Conservation (phyloP, 2,113 vertebrate species). For the Nasalis larvatus region DNA sequence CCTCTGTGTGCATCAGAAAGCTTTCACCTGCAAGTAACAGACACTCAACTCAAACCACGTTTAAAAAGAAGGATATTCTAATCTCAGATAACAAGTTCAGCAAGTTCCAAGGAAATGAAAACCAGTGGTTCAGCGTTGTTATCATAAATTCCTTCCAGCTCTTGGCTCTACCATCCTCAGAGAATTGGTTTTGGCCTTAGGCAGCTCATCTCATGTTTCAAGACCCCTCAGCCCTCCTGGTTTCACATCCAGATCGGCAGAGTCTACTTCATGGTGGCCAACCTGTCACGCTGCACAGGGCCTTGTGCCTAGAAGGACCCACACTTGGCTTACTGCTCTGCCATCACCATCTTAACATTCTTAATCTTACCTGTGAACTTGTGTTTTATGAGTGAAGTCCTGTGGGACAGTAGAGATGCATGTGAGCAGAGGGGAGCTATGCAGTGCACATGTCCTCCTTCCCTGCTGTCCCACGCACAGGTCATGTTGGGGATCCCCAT, state of each 20-base stretch:
- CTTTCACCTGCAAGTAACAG: neutral
- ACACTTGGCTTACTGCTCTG: neutral
- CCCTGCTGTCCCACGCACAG: neutral
- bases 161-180: neutral
- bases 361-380: neutral
- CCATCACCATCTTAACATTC: neutral
- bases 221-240: neutral
- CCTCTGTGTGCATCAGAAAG: neutral
- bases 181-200: neutral
- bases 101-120: neutral
- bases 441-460: accelerated
- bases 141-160: neutral
- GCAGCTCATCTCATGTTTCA: neutral
- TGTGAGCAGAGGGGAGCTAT: neutral
- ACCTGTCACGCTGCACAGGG: accelerated
- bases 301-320: neutral
- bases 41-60: neutral
- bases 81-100: neutral
- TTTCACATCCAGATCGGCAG: neutral
- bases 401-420: accelerated
- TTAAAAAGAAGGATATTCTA: slow-evolving; percentile 4
- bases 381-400: neutral
- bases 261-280: neutral
- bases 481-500: neutral
- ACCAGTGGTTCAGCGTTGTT: neutral